Base-by-base conservation (phyloP, 2,797 vertebrate genomes). In the Diglossa cyanea region DNA sequence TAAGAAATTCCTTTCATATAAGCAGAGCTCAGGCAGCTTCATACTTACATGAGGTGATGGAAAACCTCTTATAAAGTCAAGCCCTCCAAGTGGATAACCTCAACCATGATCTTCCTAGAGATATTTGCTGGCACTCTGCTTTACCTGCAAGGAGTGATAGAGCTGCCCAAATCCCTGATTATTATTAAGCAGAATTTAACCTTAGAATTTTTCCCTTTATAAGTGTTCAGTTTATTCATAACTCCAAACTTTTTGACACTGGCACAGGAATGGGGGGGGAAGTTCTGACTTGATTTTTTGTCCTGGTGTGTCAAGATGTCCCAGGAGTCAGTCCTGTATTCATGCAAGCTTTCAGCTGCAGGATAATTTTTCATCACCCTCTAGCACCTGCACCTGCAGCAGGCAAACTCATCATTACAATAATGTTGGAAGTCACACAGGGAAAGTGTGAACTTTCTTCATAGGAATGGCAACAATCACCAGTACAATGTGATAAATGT, bases 31-130 rank as follows among this genome's bases (percentile, higher is more conserved):
- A 13, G 55, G 47, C 57, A 75, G 33, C 57, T 92, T 79, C 76
- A 85, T 63, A 28, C 39, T 78, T 73, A 75, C 54, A 57, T 3
- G 28, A 93, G 65, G 62, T 83, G 93, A 94, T 94, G 55, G 67
- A 92, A 97, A 94, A 93, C 81, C 90, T 94, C 92, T 94, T 92
- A 85, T 23, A 86, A 94, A 97, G 91, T 92, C 80, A 95, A 89
- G 40, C 5, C 33, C 60, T 95, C 61, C 26, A 60, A 77, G 60
- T 60, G 55, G 33, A 78, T 89, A 87, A 92, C 50, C 47, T 87
- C 61, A 77, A 2, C 54, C 33, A 17, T 11, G 19, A 86, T 78
- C 47, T 70, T 66, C 57, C 76, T 45, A 21, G 17, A 66, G 73
- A 66, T 53, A 66, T 15, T 73, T 0, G 0, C 7, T 37, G 44